Evolutionary conservation across 1,140 invertebrate species (phyloP).

Genomic region (Epicauta chinensis): DNA sequence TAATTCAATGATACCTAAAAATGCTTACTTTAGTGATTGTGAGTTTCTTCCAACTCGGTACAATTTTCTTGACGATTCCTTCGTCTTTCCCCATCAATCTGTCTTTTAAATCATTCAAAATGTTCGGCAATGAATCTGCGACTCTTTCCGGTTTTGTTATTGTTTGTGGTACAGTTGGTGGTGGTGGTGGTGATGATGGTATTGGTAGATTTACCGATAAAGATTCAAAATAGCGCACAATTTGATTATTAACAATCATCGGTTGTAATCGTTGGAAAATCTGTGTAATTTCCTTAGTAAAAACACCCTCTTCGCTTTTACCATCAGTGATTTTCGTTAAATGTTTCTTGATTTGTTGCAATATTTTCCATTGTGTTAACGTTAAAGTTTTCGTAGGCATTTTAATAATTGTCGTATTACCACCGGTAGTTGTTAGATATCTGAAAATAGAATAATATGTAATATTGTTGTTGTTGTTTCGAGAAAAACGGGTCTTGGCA

Average conservation of each 20-base stretch:
- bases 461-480: no score
- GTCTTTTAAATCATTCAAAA: neutral
- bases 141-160: neutral
- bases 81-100: neutral
- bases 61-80: neutral
- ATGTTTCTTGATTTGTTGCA: conserved; percentile 46
- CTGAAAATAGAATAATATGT: no score
- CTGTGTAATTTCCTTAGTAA: conserved; percentile 50
- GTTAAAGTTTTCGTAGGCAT: conserved; percentile 43
- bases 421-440: neutral
- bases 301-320: conserved; percentile 44
- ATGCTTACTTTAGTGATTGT: neutral
- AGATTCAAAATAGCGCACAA: conserved; percentile 1
- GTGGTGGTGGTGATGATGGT: neutral
- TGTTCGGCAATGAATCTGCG: no score
- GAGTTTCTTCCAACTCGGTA: conserved; percentile 4
- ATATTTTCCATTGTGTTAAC: conserved; percentile 47
- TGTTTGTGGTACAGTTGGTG: no score
- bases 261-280: conserved; percentile 46
- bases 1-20: neutral
- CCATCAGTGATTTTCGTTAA: conserved; percentile 44
- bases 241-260: conserved; percentile 32
- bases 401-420: conserved; percentile 31
- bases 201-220: neutral
- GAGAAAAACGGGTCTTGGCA: no score